phyloP scores from a whole-genome alignment of 92 coral and sea anemone genomes.

The Bergia sp. region DNA sequence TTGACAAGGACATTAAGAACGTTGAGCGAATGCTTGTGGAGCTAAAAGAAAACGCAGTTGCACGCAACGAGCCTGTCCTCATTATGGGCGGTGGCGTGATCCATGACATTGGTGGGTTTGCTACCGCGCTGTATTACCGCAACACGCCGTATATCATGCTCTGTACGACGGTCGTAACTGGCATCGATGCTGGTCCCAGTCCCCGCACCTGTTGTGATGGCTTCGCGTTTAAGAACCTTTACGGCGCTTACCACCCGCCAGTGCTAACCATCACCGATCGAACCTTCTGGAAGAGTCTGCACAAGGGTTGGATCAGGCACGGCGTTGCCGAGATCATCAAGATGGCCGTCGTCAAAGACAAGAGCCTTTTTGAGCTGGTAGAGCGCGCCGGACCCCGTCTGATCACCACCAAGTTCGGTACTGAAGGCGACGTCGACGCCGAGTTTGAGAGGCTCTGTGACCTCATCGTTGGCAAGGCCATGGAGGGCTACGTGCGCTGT shows the following conservation, averaged over 20 bases:
- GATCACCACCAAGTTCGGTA: conserved; percentile 71
- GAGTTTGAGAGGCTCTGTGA: conserved; percentile 62
- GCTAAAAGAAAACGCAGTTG: conserved; percentile 51
- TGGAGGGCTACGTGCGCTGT: conserved; percentile 64
- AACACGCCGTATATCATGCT: conserved; percentile 76
- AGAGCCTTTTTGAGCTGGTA: conserved; percentile 53
- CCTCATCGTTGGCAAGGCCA: conserved; percentile 69
- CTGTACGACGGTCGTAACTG: conserved; percentile 71
- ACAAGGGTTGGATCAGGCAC: conserved; percentile 68
- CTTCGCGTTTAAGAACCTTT: conserved; percentile 73
- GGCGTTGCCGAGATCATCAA: conserved; percentile 76
- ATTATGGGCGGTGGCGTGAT: conserved; percentile 72
- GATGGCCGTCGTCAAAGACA: conserved; percentile 76
- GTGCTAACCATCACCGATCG: conserved; percentile 68
- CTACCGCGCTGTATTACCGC: conserved; percentile 72
- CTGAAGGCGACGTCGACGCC: conserved; percentile 56
- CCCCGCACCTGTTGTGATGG: conserved; percentile 81
- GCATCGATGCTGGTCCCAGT: conserved; percentile 76
- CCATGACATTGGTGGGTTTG: conserved; percentile 66
- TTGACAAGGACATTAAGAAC: conserved; percentile 65
- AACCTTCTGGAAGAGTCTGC: conserved; percentile 61
- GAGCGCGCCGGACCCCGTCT: conserved; percentile 52
- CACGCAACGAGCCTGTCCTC: conserved; percentile 68
- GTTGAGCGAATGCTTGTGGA: conserved; percentile 64
- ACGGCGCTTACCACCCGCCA: conserved; percentile 78